phyloP scores from a whole-genome alignment of 1,140 invertebrate genomes.

The Gerris buenoi region DNA sequence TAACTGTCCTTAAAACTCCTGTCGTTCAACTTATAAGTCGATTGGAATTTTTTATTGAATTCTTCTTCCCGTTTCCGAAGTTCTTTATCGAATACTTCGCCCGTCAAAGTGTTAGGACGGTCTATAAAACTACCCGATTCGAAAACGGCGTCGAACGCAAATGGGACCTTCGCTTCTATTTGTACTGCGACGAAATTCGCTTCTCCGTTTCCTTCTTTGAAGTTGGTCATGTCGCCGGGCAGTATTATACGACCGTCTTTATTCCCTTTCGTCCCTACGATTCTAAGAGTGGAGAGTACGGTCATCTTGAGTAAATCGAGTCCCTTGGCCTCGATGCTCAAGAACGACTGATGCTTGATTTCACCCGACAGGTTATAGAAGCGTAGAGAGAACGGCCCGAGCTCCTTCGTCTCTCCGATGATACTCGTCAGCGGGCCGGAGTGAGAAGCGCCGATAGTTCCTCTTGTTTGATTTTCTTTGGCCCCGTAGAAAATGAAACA shows the following conservation, averaged over 20 bases:
- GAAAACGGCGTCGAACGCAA: conserved; percentile 70
- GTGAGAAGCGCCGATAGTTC: conserved; percentile 35
- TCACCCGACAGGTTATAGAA: conserved; percentile 26
- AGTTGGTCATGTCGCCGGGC: conserved; percentile 27
- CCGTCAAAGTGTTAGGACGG: conserved; percentile 38
- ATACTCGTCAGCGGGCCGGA: conserved; percentile 47
- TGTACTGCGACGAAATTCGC: conserved; percentile 74
- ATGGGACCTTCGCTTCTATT: conserved; percentile 62
- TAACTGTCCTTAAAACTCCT: conserved; percentile 58
- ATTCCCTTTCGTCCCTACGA: conserved; percentile 38
- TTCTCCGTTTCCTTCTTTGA: conserved; percentile 27
- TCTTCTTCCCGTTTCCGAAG: conserved; percentile 40
- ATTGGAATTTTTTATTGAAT: conserved; percentile 57
- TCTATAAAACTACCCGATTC: conserved; percentile 52
- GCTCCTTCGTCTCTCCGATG: conserved; percentile 53
- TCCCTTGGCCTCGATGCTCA: conserved; percentile 52
- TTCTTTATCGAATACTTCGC: conserved; percentile 42
- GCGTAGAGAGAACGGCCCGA: conserved; percentile 60
- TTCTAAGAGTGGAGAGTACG: conserved; percentile 46
- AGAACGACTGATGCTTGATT: conserved; percentile 45
- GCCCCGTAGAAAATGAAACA: conserved; percentile 63
- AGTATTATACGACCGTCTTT: conserved; percentile 42
- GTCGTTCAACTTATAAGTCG: conserved; percentile 45
- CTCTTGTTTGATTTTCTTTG: conserved; percentile 49
- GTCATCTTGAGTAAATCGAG: conserved; percentile 64